Conservation (phyloP, 2,113 vertebrate genomes). For the Aythya baeri region DNA sequence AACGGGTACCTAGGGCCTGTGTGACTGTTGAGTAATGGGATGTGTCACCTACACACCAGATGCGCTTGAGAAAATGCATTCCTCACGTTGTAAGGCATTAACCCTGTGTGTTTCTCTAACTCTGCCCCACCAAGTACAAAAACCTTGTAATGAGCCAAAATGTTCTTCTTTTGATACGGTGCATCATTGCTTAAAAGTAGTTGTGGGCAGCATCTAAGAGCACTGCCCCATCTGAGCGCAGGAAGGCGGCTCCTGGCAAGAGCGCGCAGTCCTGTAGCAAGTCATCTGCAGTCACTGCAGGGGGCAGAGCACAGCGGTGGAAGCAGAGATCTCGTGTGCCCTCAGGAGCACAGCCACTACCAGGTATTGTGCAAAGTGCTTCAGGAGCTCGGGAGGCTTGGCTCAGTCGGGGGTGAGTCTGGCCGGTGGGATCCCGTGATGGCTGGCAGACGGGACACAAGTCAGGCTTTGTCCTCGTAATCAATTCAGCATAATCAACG, state of each 20-base stretch:
- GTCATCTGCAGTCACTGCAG: accelerated
- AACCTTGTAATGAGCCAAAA: neutral
- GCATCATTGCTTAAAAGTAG: neutral
- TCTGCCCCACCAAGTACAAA: neutral
- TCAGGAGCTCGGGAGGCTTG: neutral
- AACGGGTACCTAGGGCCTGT: no score
- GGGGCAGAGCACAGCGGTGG: neutral
- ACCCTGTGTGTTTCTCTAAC: accelerated
- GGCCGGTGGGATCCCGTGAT: neutral
- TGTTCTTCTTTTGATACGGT: neutral
- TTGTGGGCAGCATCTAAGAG: neutral
- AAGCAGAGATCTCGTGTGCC: neutral
- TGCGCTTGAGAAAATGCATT: neutral
- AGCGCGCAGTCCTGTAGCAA: accelerated
- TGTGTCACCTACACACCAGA: neutral
- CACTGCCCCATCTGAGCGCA: neutral
- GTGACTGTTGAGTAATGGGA: neutral
- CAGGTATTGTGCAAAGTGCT: neutral
- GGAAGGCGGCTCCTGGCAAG: neutral
- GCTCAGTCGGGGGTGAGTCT: neutral
- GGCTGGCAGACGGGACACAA: neutral
- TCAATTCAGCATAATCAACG: neutral
- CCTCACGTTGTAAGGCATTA: neutral
- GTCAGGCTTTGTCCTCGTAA: neutral
- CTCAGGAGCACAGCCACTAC: neutral